These are phyloP conservation scores for Colaptes auratus DNA, from an alignment of 2,113 vertebrate species.

Conservation along the genomic window DNA sequence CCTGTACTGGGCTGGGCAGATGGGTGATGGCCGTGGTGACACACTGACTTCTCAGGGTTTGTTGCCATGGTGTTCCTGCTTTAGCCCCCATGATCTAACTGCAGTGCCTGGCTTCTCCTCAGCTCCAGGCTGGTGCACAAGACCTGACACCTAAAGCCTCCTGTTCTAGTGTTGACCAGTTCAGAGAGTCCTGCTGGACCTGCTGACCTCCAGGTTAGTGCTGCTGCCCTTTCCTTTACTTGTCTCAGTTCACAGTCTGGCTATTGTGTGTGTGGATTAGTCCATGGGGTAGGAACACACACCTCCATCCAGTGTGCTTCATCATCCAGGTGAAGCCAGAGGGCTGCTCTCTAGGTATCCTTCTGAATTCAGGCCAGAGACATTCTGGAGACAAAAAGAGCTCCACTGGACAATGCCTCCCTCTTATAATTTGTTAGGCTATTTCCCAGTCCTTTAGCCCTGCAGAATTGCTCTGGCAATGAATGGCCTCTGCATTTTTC, in stretches of 20 bases:
- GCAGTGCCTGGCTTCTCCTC: background rate
- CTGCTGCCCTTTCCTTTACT: background rate
- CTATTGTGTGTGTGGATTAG: rapidly evolving
- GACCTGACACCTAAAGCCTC: background rate
- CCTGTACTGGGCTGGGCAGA: rapidly evolving
- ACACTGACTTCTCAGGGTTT: background rate
- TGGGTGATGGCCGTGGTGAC: rapidly evolving
- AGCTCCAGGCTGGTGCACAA: background rate
- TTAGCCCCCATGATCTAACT: background rate
- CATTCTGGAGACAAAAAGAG: background rate
- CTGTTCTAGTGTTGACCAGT: background rate
- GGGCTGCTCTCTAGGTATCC: background rate
- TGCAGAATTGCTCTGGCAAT: background rate
- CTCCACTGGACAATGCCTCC: background rate
- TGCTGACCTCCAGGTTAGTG: background rate
- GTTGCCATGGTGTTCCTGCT: too few relatives aligned
- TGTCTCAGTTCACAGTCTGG: background rate
- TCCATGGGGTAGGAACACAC: rapidly evolving
- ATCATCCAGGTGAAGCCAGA: background rate
- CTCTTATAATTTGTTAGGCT: background rate
- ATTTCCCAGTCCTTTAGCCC: background rate
- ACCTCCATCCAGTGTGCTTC: background rate
- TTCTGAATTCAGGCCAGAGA: background rate
- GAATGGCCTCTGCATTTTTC: background rate
- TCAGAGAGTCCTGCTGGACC: background rate